These are phyloP conservation scores for Copidosoma aretas DNA, from an alignment of 2,888 invertebrate species.

Conservation along the genomic window DNA sequence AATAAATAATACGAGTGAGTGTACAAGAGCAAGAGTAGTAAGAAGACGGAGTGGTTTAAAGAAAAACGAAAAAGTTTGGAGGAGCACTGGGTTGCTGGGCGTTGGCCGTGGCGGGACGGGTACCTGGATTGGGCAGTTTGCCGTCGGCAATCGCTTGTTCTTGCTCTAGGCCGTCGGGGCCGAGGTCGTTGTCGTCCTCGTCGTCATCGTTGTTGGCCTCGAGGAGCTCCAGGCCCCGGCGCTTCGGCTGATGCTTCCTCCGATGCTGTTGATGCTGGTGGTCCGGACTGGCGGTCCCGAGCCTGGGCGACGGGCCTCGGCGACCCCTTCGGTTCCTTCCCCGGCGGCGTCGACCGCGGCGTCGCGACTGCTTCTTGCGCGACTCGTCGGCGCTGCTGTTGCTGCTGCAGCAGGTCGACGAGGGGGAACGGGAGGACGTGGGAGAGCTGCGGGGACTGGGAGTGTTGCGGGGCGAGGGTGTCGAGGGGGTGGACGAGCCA, in stretches of 20 bases:
- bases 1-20: neutral
- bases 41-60: neutral
- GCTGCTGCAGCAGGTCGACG: conserved; percentile 56
- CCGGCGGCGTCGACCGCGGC: conserved; percentile 43
- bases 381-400: conserved; percentile 58
- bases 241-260: conserved; percentile 23
- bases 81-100: neutral
- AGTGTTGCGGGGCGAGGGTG: conserved; percentile 50
- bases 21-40: neutral
- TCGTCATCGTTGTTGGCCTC: conserved; percentile 24
- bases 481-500: conserved; percentile 54
- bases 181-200: conserved; percentile 36
- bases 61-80: conserved; percentile 1
- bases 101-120: conserved; percentile 39
- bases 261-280: conserved; percentile 11
- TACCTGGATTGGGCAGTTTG: conserved; percentile 62
- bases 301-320: neutral
- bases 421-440: conserved; percentile 48
- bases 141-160: conserved; percentile 57
- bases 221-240: conserved; percentile 7
- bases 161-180: conserved; percentile 51
- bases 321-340: conserved; percentile 15
- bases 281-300: conserved; percentile 37
- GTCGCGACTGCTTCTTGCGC: conserved; percentile 36
- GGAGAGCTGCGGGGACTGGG: conserved; percentile 55